phyloP scores from a whole-genome alignment of 1,140 invertebrate genomes.

The Solenopsis fugax region DNA sequence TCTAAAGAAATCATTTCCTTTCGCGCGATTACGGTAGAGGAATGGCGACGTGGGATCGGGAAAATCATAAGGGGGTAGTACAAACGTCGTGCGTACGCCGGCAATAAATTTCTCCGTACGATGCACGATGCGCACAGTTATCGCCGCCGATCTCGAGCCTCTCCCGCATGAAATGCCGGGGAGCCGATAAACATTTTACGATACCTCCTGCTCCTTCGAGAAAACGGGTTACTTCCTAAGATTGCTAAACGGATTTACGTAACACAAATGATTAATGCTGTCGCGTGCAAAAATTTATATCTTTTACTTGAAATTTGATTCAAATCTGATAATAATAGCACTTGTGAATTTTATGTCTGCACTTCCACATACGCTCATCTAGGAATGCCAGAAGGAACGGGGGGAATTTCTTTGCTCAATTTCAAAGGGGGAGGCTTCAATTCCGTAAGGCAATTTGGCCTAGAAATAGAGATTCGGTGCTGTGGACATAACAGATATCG shows the following conservation, averaged over 20 bases:
- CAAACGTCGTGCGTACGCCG: conserved; percentile 42
- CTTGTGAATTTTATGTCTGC: background rate
- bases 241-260: background rate
- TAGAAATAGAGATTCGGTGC: background rate
- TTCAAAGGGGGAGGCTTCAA: background rate
- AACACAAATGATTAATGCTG: background rate
- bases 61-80: conserved; percentile 52
- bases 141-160: conserved; percentile 43
- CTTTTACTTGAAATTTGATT: background rate
- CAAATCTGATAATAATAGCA: background rate
- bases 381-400: background rate
- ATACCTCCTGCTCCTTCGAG: background rate
- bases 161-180: background rate
- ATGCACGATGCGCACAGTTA: conserved; percentile 38
- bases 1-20: conserved; percentile 65
- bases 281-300: background rate
- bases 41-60: conserved; percentile 50
- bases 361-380: background rate
- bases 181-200: conserved; percentile 50
- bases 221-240: background rate
- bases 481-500: conserved; percentile 41
- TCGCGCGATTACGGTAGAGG: conserved; percentile 48
- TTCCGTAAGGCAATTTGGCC: conserved; percentile 25
- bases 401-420: background rate
- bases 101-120: conserved; percentile 43